phyloP scores from a whole-genome alignment of 2,113 vertebrate genomes.

The Raja brachyura region DNA sequence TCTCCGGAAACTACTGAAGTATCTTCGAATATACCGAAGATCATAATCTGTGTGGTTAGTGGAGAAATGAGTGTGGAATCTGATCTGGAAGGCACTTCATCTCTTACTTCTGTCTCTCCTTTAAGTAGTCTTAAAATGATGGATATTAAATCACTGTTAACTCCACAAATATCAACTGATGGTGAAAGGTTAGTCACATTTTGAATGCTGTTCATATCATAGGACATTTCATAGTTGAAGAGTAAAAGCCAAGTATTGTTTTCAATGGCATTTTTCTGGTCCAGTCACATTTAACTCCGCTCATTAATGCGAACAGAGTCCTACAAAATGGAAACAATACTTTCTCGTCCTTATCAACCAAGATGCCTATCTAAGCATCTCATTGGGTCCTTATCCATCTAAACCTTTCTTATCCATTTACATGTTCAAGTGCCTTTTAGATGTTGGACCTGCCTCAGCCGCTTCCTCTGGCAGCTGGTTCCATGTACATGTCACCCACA shows the following conservation, averaged over 20 bases:
- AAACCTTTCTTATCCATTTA: too few species aligned
- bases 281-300: not conserved
- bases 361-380: too few species aligned
- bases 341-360: too few species aligned
- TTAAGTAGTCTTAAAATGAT: constrained; percentile 20
- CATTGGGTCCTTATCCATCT: too few species aligned
- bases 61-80: not conserved
- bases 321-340: too few species aligned
- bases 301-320: too few species aligned
- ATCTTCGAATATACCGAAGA: not conserved
- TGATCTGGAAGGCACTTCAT: not conserved
- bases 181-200: not conserved
- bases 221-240: not conserved
- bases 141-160: constrained; percentile 11
- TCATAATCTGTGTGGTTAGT: not conserved
- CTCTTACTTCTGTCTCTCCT: not conserved
- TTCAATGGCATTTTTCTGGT: not conserved
- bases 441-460: too few species aligned
- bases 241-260: not conserved
- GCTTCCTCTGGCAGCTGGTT: too few species aligned
- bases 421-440: too few species aligned
- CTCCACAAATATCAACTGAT: not conserved
- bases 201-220: not conserved
- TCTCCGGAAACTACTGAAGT: not conserved
- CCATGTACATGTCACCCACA: too few species aligned